These are phyloP conservation scores for Coluber constrictor DNA, from an alignment of 2,797 vertebrate species.

Conservation along the genomic window DNA sequence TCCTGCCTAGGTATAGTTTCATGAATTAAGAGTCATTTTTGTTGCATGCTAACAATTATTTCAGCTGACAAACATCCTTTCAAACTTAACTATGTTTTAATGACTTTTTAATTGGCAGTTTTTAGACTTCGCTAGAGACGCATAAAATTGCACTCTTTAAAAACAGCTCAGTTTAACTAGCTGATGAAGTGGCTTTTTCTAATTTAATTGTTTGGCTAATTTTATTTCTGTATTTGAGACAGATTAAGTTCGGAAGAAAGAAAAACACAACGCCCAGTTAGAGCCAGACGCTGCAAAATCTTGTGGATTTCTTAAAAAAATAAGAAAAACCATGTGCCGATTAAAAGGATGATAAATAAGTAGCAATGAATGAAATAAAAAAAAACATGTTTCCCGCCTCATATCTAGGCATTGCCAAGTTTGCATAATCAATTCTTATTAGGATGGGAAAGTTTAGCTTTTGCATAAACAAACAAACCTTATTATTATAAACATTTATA, in stretches of 20 bases:
- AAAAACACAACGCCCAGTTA: not conserved
- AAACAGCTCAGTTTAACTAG: constrained; percentile 33
- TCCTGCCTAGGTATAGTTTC: constrained; percentile 3
- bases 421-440: constrained; percentile 21
- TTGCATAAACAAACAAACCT: constrained; percentile 5
- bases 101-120: constrained; percentile 37
- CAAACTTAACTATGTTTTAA: constrained; percentile 36
- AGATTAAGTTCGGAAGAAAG: not conserved
- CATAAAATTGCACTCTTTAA: constrained; percentile 32
- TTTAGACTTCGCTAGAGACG: constrained; percentile 32
- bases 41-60: constrained; percentile 20
- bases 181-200: constrained; percentile 19
- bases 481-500: constrained; percentile 24
- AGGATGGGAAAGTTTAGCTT: constrained; percentile 8
- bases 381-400: constrained; percentile 8
- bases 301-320: not conserved
- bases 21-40: constrained; percentile 12
- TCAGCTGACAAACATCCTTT: constrained; percentile 31
- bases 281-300: not conserved
- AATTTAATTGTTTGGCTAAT: constrained; percentile 28
- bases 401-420: constrained; percentile 17
- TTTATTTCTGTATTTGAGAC: constrained; percentile 27
- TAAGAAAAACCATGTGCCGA: constrained; percentile 6
- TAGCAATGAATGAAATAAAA: not conserved
- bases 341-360: constrained; percentile 16